Conservation (phyloP, 2,113 vertebrate genomes). For the Lucifuga dentata region DNA sequence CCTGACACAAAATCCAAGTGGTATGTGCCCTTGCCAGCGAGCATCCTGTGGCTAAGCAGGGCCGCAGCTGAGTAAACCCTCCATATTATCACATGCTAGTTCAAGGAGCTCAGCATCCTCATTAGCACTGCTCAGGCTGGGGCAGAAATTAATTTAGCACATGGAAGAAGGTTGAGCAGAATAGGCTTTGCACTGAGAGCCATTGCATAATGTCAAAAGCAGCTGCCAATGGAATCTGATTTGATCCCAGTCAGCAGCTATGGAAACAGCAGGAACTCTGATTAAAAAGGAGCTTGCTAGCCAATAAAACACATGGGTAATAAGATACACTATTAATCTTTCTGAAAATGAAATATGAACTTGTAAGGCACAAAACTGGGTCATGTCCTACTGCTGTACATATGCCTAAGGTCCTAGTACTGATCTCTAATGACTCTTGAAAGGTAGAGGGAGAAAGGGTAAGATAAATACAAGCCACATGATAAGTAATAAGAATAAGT, state of each 20-base stretch:
- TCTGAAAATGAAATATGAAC: no score
- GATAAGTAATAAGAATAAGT: no score
- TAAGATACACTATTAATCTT: no score
- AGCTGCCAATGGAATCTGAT: conserved; percentile 19
- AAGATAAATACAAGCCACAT: conserved; percentile 1
- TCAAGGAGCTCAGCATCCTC: not conserved
- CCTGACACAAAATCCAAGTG: conserved; percentile 11
- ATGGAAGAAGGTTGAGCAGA: conserved; percentile 10
- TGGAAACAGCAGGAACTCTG: no score
- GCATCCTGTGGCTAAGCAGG: not conserved
- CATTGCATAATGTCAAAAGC: conserved; percentile 1
- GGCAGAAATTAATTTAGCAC: not conserved
- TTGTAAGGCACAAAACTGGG: not conserved
- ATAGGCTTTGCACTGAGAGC: conserved; percentile 4
- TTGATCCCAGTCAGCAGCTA: conserved; percentile 8
- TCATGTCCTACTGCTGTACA: not conserved
- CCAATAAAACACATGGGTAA: no score
- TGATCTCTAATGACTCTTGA: not conserved
- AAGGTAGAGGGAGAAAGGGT: conserved; percentile 6
- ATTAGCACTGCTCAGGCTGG: not conserved
- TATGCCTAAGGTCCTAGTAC: not conserved
- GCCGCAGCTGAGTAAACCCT: not conserved
- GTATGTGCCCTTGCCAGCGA: not conserved
- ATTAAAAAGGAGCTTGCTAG: no score
- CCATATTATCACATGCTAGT: not conserved